Base-by-base conservation (phyloP, 2,113 vertebrate genomes). In the Toxostoma redivivum region DNA sequence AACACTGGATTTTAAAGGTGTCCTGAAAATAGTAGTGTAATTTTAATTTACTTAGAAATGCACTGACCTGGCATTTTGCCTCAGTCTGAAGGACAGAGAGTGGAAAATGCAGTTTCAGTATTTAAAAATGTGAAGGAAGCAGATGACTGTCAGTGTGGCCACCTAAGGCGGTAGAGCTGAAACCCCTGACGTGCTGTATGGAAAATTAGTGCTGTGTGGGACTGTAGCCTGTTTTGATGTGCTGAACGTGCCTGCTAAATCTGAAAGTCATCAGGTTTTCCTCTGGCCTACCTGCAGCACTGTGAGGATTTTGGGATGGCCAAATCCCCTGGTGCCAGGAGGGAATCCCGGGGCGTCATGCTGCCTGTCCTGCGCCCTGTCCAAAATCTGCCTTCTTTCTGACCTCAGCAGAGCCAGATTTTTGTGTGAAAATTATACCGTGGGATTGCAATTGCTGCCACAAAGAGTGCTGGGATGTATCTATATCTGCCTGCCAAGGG, bases 181-280 rank as follows among this genome's bases (percentile, higher is more conserved):
- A 61, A 86, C 17, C 47, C 65, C 11, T 60, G 40, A 10, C 0
- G 7, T 12, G 54, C 58, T 0, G 0, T 23, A n/a, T 8, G 12
- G 48, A 53, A 86, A 42, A 6, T 5, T 8, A 14, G 25, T 2
- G 15, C 25, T 54, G 25, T 5, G 25, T 0, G 10, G 35, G 56
- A 37, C 0, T 9, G 56, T 25, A 37, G 31, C 37, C 2, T 15
- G 11, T 82, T 83, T 69, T 0, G 0, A n/a, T 8, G n/a, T 20
- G 10, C 37, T 15, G 17, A 78, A 66, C 33, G 44, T 67, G 30
- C 33, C 44, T 3, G 3, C 5, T 35, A 60, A 85, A 65, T 30
- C 13, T 22, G 5, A 23, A 69, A 80, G 17, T 12, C 16, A 2
- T 35, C 1, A 5, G 31, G 2, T 53, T 94, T 72, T 70, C 23